These are phyloP conservation scores for Calosoma granatense DNA, from an alignment of 1,140 invertebrate genomes.

Conservation along the genomic window DNA sequence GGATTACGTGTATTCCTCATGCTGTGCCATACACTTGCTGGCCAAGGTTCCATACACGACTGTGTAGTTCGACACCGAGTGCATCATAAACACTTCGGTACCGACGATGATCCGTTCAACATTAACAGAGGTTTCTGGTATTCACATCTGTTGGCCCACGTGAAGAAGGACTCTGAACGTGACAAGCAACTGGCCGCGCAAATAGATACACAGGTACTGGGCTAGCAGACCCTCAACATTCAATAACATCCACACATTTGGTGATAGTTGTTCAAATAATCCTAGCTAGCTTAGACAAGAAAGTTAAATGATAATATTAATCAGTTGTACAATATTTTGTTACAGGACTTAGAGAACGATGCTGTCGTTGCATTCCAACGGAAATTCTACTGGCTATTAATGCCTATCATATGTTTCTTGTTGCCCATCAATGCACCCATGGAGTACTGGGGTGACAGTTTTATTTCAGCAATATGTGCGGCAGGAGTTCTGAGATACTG, in stretches of 20 bases:
- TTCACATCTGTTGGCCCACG: conserved; percentile 62
- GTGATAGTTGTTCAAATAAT: too few relatives aligned
- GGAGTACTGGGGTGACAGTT: conserved; percentile 62
- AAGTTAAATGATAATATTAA: too few relatives aligned
- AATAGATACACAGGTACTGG: neutral
- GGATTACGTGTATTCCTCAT: conserved; percentile 65
- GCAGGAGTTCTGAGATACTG: conserved; percentile 54
- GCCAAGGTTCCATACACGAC: conserved; percentile 69
- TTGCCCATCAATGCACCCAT: conserved; percentile 62
- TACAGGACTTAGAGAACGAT: neutral
- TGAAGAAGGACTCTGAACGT: neutral
- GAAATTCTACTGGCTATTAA: conserved; percentile 51
- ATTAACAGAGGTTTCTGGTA: conserved; percentile 77
- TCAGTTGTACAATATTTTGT: neutral
- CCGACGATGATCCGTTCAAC: conserved; percentile 85
- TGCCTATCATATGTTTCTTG: conserved; percentile 50
- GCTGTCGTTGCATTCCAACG: neutral
- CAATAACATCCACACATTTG: too few relatives aligned
- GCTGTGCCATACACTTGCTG: conserved; percentile 67
- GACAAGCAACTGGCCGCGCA: conserved; percentile 21
- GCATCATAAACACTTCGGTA: conserved; percentile 81
- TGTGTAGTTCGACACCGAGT: conserved; percentile 76
- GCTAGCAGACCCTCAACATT: neutral
- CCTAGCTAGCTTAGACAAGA: too few relatives aligned
- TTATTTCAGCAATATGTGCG: conserved; percentile 47